A percentile compares a stretch with the other conserved stretches of the same genome.
Conservation (phyloP, 2,113 vertebrate genomes). For the Elanoides forficatus region DNA sequence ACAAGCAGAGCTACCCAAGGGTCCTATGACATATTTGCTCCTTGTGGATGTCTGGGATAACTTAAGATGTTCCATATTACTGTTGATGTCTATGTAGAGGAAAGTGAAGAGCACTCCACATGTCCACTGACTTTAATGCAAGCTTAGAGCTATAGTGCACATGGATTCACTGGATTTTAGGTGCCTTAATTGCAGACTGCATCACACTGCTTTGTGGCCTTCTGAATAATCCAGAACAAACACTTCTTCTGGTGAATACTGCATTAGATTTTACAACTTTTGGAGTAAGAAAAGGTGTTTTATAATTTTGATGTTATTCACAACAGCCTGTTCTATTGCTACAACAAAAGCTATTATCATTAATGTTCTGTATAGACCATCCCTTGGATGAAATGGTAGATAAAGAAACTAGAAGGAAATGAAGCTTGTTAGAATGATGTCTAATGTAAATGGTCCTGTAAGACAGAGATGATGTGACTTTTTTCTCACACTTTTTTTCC, state of each 20-base stretch:
- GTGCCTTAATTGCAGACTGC: neutral
- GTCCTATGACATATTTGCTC: neutral
- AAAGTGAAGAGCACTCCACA: neutral
- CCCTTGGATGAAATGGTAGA: neutral
- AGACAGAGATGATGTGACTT: neutral
- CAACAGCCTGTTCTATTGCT: neutral
- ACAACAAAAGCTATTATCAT: neutral
- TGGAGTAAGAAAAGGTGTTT: neutral
- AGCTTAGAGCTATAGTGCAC: neutral
- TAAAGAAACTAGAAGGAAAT: neutral
- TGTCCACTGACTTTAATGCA: neutral
- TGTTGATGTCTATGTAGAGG: neutral
- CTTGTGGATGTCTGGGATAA: neutral
- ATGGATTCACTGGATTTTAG: neutral
- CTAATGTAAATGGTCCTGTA: neutral
- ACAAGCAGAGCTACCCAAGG: neutral
- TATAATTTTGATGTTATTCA: neutral
- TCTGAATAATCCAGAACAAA: neutral
- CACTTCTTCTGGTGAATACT: neutral
- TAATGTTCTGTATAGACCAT: neutral
- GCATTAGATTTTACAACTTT: neutral
- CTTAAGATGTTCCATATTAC: neutral
- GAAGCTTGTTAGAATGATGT: neutral
- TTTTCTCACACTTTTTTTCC: neutral
- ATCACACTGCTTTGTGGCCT: neutral